Percentiles rank a stretch among this genome's conserved stretches.
Evolutionary conservation across 2,113 vertebrate species (phyloP).

Genomic region (Aphyosemion australe): DNA sequence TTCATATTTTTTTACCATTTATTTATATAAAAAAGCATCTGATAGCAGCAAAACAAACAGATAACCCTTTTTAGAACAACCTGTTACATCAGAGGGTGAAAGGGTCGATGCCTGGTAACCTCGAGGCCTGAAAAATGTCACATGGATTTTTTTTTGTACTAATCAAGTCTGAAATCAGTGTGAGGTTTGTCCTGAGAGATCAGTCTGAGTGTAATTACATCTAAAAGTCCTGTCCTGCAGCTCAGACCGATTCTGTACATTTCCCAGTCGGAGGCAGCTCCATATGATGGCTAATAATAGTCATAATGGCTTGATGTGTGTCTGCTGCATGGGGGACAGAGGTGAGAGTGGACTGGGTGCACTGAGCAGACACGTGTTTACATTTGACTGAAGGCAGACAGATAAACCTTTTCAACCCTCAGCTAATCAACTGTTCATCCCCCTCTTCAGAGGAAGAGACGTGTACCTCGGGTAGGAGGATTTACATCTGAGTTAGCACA

Average conservation of each 20-base stretch:
- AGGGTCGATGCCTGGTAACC: too few relatives aligned
- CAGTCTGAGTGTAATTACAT: neutral
- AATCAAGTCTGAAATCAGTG: too few relatives aligned
- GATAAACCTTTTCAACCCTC: neutral
- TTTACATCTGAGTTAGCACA: constrained; percentile 30
- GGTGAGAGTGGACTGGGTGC: constrained; percentile 8
- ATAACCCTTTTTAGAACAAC: too few relatives aligned
- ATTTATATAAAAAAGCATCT: neutral
- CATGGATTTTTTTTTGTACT: too few relatives aligned
- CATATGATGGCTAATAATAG: constrained; percentile 50
- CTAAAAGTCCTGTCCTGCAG: neutral
- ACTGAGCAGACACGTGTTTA: constrained; percentile 1
- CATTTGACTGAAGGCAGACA: neutral
- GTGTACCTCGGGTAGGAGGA: constrained; percentile 22
- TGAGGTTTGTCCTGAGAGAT: too few relatives aligned
- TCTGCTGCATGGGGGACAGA: neutral
- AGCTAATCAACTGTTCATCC: constrained; percentile 6
- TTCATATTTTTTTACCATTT: neutral
- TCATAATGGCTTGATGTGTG: constrained; percentile 34
- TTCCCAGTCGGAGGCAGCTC: constrained; percentile 39
- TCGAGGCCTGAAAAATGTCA: too few relatives aligned
- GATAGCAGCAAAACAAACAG: neutral
- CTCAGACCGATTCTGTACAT: constrained; percentile 19
- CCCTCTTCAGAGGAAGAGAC: constrained; percentile 6
- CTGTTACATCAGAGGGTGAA: too few relatives aligned